Base-by-base conservation (phyloP, 2,888 invertebrate species). In the Gnatocerus cornutus region DNA sequence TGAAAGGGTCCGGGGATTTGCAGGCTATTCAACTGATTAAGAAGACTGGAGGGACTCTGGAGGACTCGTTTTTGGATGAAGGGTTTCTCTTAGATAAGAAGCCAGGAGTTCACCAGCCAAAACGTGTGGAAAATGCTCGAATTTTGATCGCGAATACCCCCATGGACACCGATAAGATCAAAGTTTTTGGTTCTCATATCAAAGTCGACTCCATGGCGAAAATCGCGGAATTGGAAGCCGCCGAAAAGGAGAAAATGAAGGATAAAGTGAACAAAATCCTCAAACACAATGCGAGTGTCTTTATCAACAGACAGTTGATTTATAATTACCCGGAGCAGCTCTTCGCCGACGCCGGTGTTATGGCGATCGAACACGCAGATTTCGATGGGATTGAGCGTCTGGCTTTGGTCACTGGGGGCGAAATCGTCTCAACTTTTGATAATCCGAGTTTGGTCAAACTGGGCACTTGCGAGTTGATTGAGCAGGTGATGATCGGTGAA, bases 311-410 rank as follows among this genome's bases (percentile, higher is more conserved):
- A 89, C 99, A 99, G 86, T 87, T 99, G 75, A 99, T 99, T 85
- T 99, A 99, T 88, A 99, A 99, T 86, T 99, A 99, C 85, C 99
- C 99, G 0, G 99, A 99, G 85, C 99, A 99, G 86, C 86, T 99
- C 77, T 99, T 99, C 85, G 97, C 99, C 39, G 99, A 99, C 87
- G 96, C 97, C 46, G 95, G 96, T 52, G 91, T 99, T 6, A 99
- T 99, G 99, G 98, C 99, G 0, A 99, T 99, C 77, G 99, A 99
- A 83, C 99, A 99, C 84, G 99, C 99, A 1, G 99, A 99, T 85
- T 99, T 99, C 83, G 99, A 99, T 84, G 99, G 99, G 58, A 98
- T 99, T 79, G 99, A 99, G 85, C 90, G 99, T 71, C 87, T 99
- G 68, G 98, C 99, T 21, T 89, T 99, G 16, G 99, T 99, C 9